These are phyloP conservation scores for Drosophila macrothrix DNA, from an alignment of 2,888 invertebrate species.

Conservation along the genomic window DNA sequence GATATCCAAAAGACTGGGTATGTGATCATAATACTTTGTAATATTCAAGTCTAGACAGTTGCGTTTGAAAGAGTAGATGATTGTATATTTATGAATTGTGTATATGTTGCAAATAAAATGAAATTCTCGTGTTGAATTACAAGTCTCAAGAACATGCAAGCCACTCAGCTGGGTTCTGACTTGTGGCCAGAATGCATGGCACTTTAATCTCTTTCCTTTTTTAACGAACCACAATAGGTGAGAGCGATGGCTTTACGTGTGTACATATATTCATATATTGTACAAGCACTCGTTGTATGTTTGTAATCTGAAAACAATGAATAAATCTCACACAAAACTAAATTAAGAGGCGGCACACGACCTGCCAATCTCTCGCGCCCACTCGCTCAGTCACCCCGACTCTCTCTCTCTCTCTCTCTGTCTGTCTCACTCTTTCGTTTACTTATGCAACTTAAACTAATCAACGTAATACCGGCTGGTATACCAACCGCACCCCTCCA, in stretches of 20 bases:
- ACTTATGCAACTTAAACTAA: conserved; percentile 76
- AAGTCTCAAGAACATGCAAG: conserved; percentile 19
- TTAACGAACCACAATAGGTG: conserved; percentile 48
- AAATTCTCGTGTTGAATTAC: conserved; percentile 3
- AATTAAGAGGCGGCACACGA: conserved; percentile 81
- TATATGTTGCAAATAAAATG: not conserved
- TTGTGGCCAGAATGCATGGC: conserved; percentile 18
- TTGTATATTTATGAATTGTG: not conserved
- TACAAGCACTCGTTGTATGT: conserved; percentile 39
- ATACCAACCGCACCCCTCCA: conserved; percentile 7
- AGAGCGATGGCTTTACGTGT: conserved; percentile 11
- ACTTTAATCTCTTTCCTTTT: conserved; percentile 19
- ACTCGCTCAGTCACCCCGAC: conserved; percentile 28
- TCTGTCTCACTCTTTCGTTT: conserved; percentile 13
- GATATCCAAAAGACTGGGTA: conserved; percentile 96
- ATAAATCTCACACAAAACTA: conserved; percentile 73
- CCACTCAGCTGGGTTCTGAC: conserved; percentile 18
- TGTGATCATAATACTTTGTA: conserved; percentile 82
- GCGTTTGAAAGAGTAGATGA: not conserved
- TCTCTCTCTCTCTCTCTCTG: not conserved
- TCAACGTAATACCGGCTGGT: conserved; percentile 70
- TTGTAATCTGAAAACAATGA: conserved; percentile 68
- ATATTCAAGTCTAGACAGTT: not conserved
- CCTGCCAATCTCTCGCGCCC: conserved; percentile 77
- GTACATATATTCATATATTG: not conserved